Evolutionary conservation across 1,140 invertebrate species (phyloP), one percentile per base, ranked within the genome.

Genomic region (Panagrolaimus sp.): DNA sequence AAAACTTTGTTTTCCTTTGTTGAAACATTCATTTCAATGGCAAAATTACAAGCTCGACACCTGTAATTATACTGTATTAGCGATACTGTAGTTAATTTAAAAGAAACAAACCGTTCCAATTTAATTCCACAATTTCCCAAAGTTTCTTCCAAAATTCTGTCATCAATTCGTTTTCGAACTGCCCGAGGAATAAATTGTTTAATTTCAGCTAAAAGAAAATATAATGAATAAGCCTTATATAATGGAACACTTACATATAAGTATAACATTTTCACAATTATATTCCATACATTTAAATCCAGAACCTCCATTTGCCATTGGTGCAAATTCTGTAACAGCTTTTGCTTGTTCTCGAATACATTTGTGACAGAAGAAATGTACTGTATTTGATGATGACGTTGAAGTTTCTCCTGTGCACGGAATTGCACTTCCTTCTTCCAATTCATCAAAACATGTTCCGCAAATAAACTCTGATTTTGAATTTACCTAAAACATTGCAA

Each of bases 1-100:
- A 75, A 75, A 24, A 75, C 73, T 69, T 75, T 75, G 45, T 74
- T 70, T 47, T 68, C 63, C 0, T 32, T 44, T 32, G 65, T 68
- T 43, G 73, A 63, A 17, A 63, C 73, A 1, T 75, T 73, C 43
- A 75, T 71, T 0, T 67, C 69, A 4, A 75, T 43, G 0, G 68
- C 73, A 43, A 75, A 75, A 44, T 75, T 75, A 43, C 73, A 75
- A 43, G 55, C 28, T 10, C 43, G 66, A 21, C 73, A 75, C 15
- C 72, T 38, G 7, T 4, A 38, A 38, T 2, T 38, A 38, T 38
- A 38, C 2, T 4, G 32, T 38, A 4, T 38, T 38, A 4, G 32
- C 2, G 2, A 38, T 38, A 38, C 32, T 4, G 32, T 38, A 38
- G 7, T 38, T 4, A 7, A 38, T 7, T 4, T 7, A 38, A 38